Conservation (phyloP, 2,113 vertebrate genomes). For the Cervus canadensis region DNA sequence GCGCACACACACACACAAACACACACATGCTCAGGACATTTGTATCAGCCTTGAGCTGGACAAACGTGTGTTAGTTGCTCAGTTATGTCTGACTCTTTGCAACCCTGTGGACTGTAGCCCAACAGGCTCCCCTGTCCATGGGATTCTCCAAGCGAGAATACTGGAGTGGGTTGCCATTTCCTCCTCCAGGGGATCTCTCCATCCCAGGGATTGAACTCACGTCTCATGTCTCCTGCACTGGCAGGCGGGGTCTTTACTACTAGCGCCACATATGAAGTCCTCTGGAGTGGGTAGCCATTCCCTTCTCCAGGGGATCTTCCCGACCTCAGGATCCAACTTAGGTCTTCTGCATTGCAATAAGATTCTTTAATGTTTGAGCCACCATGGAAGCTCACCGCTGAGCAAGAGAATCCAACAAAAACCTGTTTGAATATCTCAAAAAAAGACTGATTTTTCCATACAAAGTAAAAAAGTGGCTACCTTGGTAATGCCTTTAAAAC, state of each 20-base stretch:
- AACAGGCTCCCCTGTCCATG: background rate
- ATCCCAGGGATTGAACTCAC: background rate
- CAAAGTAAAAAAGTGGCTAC: background rate
- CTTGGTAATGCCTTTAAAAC: background rate
- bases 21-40: fast-evolving
- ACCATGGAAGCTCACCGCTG: background rate
- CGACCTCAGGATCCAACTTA: background rate
- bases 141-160: background rate
- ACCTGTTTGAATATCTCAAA: background rate
- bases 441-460: background rate
- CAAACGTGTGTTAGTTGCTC: background rate
- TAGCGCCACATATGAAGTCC: background rate
- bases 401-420: background rate
- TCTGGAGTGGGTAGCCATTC: background rate
- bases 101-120: background rate
- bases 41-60: background rate
- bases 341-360: background rate
- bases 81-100: background rate
- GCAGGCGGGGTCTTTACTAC: background rate
- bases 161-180: background rate
- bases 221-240: background rate
- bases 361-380: background rate
- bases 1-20: background rate
- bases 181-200: background rate
- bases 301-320: background rate